Percentiles rank a stretch among this genome's conserved stretches.
These are phyloP conservation scores for Silurus aristotelis DNA, from an alignment of 2,797 vertebrate genomes.

Conservation along the genomic window DNA sequence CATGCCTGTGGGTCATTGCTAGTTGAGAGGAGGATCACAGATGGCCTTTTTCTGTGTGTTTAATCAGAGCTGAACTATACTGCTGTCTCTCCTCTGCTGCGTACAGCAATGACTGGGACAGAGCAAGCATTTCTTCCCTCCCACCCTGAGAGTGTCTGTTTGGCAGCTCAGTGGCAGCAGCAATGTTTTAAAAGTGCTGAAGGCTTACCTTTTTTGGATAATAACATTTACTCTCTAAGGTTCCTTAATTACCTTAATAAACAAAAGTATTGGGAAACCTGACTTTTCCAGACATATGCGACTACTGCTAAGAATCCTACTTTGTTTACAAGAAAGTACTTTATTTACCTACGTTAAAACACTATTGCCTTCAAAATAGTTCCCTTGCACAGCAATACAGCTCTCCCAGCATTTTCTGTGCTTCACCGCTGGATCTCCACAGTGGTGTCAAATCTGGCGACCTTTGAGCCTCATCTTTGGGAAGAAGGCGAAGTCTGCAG, in stretches of 20 bases:
- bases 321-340: no score
- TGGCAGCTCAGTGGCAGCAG: neutral
- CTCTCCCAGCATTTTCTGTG: no score
- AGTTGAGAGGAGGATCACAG: neutral
- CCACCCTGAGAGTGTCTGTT: neutral
- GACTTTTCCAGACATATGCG: no score
- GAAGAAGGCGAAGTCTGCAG: no score
- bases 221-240: neutral
- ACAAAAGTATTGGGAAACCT: no score
- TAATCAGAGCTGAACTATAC: neutral
- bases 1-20: neutral
- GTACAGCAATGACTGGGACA: neutral
- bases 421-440: no score
- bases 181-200: neutral
- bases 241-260: neutral
- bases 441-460: no score
- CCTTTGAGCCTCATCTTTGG: no score
- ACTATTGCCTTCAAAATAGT: no score
- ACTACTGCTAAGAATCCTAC: no score
- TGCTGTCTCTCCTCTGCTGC: neutral
- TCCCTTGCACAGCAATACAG: no score
- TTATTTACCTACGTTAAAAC: no score
- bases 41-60: neutral
- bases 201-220: neutral
- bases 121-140: neutral